These are phyloP conservation scores for Procambarus virginalis DNA, from an alignment of 1,140 invertebrate genomes.

Conservation along the genomic window DNA sequence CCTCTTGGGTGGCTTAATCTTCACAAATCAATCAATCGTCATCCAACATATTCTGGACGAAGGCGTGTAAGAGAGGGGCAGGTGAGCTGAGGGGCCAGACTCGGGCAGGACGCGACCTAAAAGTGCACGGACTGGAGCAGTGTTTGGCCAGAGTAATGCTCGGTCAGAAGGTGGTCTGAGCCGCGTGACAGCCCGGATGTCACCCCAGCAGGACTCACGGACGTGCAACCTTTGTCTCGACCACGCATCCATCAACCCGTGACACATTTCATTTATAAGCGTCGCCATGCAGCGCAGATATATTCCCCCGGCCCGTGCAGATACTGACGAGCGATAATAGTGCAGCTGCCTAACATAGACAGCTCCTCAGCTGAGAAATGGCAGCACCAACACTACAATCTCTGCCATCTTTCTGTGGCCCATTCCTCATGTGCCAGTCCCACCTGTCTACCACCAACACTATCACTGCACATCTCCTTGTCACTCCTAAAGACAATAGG, in stretches of 20 bases:
- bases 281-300: slow-evolving; percentile 59
- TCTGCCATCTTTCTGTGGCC: slow-evolving; percentile 58
- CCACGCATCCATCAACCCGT: slow-evolving; percentile 54
- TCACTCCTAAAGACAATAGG: slow-evolving; percentile 60
- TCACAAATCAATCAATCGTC: background rate
- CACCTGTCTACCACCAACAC: slow-evolving; percentile 24
- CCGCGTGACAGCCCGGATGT: slow-evolving; percentile 53
- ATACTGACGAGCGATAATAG: slow-evolving; percentile 66
- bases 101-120: too few relatives aligned
- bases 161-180: background rate
- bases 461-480: slow-evolving; percentile 55
- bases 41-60: background rate
- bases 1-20: too few relatives aligned
- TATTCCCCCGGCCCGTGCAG: slow-evolving; percentile 54
- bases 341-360: slow-evolving; percentile 57
- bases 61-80: background rate
- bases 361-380: slow-evolving; percentile 62
- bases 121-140: too few relatives aligned
- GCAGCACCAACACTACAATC: slow-evolving; percentile 64
- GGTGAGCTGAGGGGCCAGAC: too few relatives aligned
- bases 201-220: slow-evolving; percentile 62
- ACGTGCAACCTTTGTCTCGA: slow-evolving; percentile 54
- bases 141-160: too few relatives aligned
- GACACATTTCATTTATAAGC: slow-evolving; percentile 67
- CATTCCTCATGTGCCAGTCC: slow-evolving; percentile 62